phyloP scores from a whole-genome alignment of 2,113 vertebrate genomes.

The Perccottus glenii region DNA sequence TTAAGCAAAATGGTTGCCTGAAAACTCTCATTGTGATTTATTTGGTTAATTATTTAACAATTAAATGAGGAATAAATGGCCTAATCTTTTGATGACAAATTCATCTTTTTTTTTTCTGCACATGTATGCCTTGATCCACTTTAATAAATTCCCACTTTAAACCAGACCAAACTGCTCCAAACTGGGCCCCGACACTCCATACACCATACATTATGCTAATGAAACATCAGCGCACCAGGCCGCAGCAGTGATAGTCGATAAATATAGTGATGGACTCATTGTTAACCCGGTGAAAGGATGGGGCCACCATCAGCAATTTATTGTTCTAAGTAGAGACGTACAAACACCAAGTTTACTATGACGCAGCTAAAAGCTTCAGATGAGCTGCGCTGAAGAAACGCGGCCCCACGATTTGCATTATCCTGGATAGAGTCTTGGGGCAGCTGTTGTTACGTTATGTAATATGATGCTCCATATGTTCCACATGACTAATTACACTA shows the following conservation, averaged over 20 bases:
- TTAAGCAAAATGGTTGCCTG: no score
- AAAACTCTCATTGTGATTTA: no score
- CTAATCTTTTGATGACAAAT: no score
- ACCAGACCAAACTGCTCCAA: neutral
- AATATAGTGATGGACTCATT: conserved; percentile 36
- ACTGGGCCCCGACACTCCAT: neutral
- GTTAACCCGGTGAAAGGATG: conserved; percentile 29
- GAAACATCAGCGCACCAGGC: conserved; percentile 3
- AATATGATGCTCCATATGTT: conserved; percentile 77
- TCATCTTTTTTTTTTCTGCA: neutral
- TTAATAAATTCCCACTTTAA: neutral
- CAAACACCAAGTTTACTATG: conserved; percentile 25
- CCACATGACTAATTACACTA: conserved; percentile 68
- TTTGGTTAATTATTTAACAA: no score
- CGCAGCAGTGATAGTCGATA: conserved; percentile 13
- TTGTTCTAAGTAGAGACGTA: conserved; percentile 29
- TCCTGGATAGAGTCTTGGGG: conserved; percentile 30
- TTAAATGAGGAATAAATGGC: no score
- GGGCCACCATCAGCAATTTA: conserved; percentile 20
- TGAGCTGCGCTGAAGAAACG: conserved; percentile 22
- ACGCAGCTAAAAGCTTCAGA: conserved; percentile 36
- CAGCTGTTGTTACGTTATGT: conserved; percentile 73
- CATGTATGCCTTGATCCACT: conserved; percentile 1
- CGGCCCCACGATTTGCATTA: conserved; percentile 46
- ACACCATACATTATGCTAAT: conserved; percentile 17